Base-by-base conservation (phyloP, 2,888 invertebrate genomes). In the Cantharis flavilabris region DNA sequence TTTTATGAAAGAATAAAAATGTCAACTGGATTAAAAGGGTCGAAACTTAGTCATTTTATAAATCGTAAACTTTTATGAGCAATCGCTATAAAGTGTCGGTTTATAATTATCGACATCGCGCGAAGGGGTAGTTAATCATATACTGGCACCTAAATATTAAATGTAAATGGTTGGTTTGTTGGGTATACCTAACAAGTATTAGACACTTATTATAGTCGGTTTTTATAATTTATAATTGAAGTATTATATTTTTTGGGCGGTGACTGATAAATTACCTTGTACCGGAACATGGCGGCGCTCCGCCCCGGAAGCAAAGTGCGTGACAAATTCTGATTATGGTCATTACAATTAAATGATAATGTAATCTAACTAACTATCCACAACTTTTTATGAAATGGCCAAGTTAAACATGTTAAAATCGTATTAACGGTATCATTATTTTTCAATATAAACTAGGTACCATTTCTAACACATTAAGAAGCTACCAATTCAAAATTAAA, bases 231-330 rank as follows among this genome's bases (percentile, higher is more conserved):
- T 14, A 67, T 67, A 33, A 14, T 16, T 65, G 72, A 28, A 16
- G 26, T 71, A 69, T 62, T 64, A 69, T 30, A 69, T 30, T 73
- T 69, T 69, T 69, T 81, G 85, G 86, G 86, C 86, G 86, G 85
- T 83, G 72, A 83, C 85, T 86, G 86, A 86, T 87, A 84, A 79
- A 83, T 84, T 87, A 87, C 86, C 86, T 83, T 82, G 81, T 78
- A 81, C 82, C 82, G 85, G 83, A 86, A 86, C 86, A 86, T 86
- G 86, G 86, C 86, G 86, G 84, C 83, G 86, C 86, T 83, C 85
- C 86, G 84, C 86, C 86, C 86, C 84, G 87, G 87, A 87, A 86
- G 81, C 81, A 79, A 80, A 80, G 80, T 85, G 85, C 86, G 85
- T 86, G 86, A 85, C 84, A 84, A 83, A 84, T 73, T 77, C 69